phyloP scores from a whole-genome alignment of 2,797 vertebrate species.

The Rhincodon typus region DNA sequence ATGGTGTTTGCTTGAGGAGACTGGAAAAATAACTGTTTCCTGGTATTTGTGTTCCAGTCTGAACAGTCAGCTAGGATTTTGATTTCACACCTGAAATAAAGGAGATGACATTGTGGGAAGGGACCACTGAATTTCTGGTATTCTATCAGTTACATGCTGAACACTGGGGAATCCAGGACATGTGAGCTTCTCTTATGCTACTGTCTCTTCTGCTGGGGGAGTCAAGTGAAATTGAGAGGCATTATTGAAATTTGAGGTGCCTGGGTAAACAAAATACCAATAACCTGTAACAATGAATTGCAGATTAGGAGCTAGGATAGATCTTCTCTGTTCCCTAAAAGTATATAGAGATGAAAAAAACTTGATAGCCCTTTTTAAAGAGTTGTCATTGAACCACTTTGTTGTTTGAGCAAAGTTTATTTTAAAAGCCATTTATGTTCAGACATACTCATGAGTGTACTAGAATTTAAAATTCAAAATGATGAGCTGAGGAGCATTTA shows the following conservation, averaged over 20 bases:
- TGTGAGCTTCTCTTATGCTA: not conserved
- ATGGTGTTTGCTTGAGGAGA: not conserved
- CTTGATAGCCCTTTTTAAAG: not conserved
- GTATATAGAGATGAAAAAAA: not conserved
- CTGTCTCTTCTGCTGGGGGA: not conserved
- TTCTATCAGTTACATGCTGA: not conserved
- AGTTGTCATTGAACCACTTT: not conserved
- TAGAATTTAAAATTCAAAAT: not conserved
- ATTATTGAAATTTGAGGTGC: too few relatives aligned
- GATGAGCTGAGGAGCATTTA: not conserved
- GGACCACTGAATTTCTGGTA: not conserved
- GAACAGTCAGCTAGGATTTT: not conserved
- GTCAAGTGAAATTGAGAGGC: not conserved
- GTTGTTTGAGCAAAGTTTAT: not conserved
- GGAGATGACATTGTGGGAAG: not conserved
- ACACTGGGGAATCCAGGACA: not conserved
- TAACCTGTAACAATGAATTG: not conserved
- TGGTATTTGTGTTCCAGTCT: not conserved
- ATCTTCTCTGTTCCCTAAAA: not conserved
- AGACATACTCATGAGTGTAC: not conserved
- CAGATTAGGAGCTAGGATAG: not conserved
- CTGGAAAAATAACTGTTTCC: not conserved
- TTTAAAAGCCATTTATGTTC: not conserved
- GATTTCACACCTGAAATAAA: conserved; percentile 2
- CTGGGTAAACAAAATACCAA: not conserved